Conservation (phyloP, 2,797 vertebrate species). For the Melanotaenia trifasciata region DNA sequence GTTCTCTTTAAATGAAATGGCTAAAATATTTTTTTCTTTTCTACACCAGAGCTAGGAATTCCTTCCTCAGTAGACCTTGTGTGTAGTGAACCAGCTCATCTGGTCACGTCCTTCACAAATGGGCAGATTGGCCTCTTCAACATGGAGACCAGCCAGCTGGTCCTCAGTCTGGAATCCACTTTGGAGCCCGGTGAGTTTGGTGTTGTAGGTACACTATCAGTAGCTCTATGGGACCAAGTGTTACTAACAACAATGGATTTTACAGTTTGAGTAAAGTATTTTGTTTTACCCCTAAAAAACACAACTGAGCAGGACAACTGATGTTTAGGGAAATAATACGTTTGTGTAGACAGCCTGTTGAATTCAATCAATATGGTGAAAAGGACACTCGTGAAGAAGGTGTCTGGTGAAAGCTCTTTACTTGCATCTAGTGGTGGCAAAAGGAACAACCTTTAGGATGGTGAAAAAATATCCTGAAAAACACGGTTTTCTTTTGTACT, state of each 20-base stretch:
- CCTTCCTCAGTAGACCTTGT: slow-evolving; percentile 97
- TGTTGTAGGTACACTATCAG: background rate
- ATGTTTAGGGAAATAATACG: background rate
- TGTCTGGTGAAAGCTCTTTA: background rate
- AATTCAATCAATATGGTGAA: background rate
- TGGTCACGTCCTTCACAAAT: slow-evolving; percentile 94
- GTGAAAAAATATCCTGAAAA: background rate
- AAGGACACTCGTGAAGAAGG: background rate
- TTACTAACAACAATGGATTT: background rate
- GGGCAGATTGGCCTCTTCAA: slow-evolving; percentile 95
- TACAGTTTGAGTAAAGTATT: background rate
- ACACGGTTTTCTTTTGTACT: background rate
- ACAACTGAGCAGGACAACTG: background rate
- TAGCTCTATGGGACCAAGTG: background rate
- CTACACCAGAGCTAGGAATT: slow-evolving; percentile 88
- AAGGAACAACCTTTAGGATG: background rate
- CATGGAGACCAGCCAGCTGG: slow-evolving; percentile 94
- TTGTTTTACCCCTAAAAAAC: background rate
- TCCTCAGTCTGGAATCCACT: slow-evolving; percentile 92
- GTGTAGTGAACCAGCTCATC: slow-evolving; percentile 94
- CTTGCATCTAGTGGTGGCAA: slow-evolving; percentile 29
- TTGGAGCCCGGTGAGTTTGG: slow-evolving; percentile 85
- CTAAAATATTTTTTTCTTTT: background rate
- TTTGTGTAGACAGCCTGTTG: background rate
- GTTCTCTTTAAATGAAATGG: background rate